phyloP scores from a whole-genome alignment of 92 coral and sea anemone species.

The Nematostella vectensis region DNA sequence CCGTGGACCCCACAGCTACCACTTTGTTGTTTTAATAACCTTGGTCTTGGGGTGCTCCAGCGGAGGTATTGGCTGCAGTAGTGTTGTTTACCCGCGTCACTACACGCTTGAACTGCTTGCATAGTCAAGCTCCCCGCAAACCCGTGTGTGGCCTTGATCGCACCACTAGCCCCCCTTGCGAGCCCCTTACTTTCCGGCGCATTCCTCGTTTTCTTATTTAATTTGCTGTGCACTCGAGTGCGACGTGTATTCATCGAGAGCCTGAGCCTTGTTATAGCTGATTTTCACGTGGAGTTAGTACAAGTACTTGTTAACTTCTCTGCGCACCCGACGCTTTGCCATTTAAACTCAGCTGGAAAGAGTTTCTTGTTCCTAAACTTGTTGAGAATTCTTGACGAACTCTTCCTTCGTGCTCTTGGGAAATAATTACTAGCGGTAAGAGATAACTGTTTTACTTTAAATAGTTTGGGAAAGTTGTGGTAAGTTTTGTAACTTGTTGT shows the following conservation, averaged over 20 bases:
- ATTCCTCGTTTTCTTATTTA: slow-evolving; percentile 58
- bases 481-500: no score
- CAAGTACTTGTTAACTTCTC: background rate
- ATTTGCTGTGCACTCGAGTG: slow-evolving; percentile 44
- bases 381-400: background rate
- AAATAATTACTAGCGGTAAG: no score
- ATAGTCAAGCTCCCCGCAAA: background rate
- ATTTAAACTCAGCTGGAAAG: background rate
- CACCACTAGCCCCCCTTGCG: no score
- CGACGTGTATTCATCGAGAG: slow-evolving; percentile 6
- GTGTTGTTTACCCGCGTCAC: background rate
- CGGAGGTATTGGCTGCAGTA: background rate
- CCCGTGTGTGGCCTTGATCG: no score
- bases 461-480: no score
- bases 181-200: slow-evolving; percentile 22
- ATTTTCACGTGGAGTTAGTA: no score
- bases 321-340: background rate
- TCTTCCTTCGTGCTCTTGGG: background rate
- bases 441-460: no score
- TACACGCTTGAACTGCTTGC: background rate
- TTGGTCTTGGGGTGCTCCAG: background rate
- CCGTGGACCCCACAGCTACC: background rate
- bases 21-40: background rate
- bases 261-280: no score
- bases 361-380: background rate